A percentile compares a stretch with the other conserved stretches of the same genome.
Evolutionary conservation across 2,888 invertebrate species (phyloP).

Genomic region (Drosophila mulleri): DNA sequence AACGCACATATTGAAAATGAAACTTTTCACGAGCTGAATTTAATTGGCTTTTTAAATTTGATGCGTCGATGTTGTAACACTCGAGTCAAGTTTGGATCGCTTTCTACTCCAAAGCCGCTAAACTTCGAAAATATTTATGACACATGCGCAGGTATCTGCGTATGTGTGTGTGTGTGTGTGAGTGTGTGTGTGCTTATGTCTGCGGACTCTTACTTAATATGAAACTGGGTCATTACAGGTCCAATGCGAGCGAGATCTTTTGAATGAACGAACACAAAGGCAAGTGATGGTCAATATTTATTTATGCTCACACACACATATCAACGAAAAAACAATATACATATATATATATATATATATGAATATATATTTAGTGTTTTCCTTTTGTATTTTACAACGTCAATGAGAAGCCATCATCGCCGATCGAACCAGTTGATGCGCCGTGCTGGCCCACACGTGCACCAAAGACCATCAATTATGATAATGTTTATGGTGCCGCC

Average conservation of each 20-base stretch:
- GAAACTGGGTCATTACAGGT: constrained; percentile 73
- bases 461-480: constrained; percentile 39
- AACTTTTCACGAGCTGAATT: constrained; percentile 72
- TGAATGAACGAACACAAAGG: constrained; percentile 57
- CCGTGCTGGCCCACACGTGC: constrained; percentile 54
- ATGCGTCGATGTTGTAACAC: constrained; percentile 59
- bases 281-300: constrained; percentile 52
- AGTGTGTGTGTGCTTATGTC: constrained; percentile 9
- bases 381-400: constrained; percentile 40
- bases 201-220: constrained; percentile 60
- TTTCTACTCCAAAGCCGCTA: constrained; percentile 59
- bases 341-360: background rate
- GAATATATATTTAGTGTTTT: constrained; percentile 1
- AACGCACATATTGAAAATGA: constrained; percentile 78
- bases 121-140: constrained; percentile 53
- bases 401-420: constrained; percentile 52
- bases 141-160: constrained; percentile 32
- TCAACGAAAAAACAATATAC: background rate
- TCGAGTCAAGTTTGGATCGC: constrained; percentile 52
- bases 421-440: constrained; percentile 54
- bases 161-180: background rate
- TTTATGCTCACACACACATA: constrained; percentile 16
- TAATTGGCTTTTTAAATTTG: constrained; percentile 69
- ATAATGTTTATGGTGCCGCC: constrained; percentile 41
- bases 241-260: constrained; percentile 48